Conservation (phyloP, 1,140 invertebrate species). For the Tetragonula clypearis region DNA sequence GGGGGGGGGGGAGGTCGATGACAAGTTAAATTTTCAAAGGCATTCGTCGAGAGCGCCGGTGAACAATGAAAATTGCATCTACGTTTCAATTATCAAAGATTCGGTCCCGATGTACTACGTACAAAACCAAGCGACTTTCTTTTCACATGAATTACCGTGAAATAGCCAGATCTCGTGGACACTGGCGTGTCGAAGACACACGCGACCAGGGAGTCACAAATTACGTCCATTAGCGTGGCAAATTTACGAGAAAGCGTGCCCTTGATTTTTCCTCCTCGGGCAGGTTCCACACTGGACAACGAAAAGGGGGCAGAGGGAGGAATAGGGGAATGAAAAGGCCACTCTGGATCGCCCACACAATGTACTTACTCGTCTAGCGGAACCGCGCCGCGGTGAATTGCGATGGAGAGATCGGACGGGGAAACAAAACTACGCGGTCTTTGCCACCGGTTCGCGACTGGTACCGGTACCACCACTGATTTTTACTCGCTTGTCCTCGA, state of each 20-base stretch:
- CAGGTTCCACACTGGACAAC: constrained; percentile 13
- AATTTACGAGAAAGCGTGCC: constrained; percentile 26
- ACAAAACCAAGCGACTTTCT: neutral
- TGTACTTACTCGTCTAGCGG: constrained; percentile 26
- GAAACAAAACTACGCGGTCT: constrained; percentile 10
- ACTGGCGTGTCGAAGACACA: neutral
- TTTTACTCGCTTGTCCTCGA: constrained; percentile 1
- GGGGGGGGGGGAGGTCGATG: no score
- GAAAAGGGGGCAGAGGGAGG: no score
- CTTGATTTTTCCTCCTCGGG: neutral
- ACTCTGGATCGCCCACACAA: constrained; percentile 20
- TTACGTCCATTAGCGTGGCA: neutral
- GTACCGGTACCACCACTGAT: neutral
- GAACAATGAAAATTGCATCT: neutral
- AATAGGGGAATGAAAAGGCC: neutral
- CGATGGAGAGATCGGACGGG: constrained; percentile 16
- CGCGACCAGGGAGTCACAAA: neutral
- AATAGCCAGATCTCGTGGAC: neutral
- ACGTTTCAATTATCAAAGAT: neutral
- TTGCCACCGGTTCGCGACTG: constrained; percentile 11
- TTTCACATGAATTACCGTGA: neutral
- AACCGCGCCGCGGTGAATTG: constrained; percentile 28
- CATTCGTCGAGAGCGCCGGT: no score
- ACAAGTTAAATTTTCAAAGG: no score
- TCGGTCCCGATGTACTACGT: neutral